Evolutionary conservation across 2,797 vertebrate species (phyloP).

Genomic region (Erethizon dorsatum): DNA sequence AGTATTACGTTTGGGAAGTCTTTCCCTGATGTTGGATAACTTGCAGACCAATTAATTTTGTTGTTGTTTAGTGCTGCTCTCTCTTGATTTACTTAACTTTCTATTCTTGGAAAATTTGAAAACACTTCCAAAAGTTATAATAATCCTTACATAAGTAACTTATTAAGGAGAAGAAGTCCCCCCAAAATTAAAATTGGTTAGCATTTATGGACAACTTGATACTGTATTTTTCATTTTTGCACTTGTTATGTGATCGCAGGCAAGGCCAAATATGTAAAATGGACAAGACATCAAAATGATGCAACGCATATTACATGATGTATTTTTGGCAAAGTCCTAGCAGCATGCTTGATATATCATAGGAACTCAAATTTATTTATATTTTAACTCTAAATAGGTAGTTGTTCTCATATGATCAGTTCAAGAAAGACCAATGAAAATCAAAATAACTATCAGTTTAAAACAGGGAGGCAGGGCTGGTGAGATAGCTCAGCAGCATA

Average conservation of each 20-base stretch:
- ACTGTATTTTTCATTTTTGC: constrained; percentile 11
- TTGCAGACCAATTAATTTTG: neutral
- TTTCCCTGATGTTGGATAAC: too few relatives aligned
- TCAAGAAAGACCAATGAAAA: neutral
- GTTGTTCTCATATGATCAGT: neutral
- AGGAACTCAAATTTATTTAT: neutral
- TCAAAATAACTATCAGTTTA: neutral
- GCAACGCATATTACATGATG: neutral
- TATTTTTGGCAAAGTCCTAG: neutral
- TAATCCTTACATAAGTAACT: neutral
- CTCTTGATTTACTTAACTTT: constrained; percentile 31
- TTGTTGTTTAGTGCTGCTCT: neutral
- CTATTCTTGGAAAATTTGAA: constrained; percentile 21
- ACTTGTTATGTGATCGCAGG: neutral
- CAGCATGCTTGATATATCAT: neutral
- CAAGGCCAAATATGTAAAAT: neutral
- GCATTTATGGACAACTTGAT: neutral
- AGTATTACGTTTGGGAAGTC: neutral
- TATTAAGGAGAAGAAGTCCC: neutral
- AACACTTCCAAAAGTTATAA: constrained; percentile 53
- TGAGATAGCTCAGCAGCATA: too few relatives aligned
- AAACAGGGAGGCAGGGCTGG: neutral
- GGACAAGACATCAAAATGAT: neutral
- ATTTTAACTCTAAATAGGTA: neutral
- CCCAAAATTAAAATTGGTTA: neutral